Evolutionary conservation across 2,113 vertebrate species (phyloP).

Genomic region (Sinocyclocheilus grahami): DNA sequence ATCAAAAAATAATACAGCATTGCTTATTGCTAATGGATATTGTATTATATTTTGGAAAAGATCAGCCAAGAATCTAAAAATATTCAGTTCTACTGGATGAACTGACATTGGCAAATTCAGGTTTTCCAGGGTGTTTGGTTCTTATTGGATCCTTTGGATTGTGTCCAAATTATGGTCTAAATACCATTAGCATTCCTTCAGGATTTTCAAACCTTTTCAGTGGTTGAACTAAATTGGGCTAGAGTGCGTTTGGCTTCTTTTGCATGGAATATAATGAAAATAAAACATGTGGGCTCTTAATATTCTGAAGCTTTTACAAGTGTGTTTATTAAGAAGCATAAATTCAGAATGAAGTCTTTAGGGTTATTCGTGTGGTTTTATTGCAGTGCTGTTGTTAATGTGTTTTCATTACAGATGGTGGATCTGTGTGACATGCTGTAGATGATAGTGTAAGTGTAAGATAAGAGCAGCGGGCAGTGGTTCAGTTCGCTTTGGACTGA

Average conservation of each 20-base stretch:
- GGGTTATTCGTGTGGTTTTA: neutral
- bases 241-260: neutral
- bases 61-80: neutral
- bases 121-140: neutral
- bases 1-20: neutral
- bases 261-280: neutral
- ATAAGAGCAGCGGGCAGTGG: neutral
- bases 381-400: neutral
- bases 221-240: neutral
- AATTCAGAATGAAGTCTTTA: neutral
- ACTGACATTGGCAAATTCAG: neutral
- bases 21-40: neutral
- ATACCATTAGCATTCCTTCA: neutral
- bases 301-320: neutral
- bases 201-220: neutral
- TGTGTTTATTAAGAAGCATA: neutral
- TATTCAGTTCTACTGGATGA: too few species aligned
- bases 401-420: neutral
- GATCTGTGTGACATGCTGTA: neutral
- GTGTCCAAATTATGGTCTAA: slow-evolving; percentile 1
- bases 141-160: neutral
- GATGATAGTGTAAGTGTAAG: neutral
- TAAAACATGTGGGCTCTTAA: neutral
- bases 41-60: neutral
- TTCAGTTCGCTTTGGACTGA: slow-evolving; percentile 1